A percentile compares a stretch with the other conserved stretches of the same genome.
Evolutionary conservation across 1,140 invertebrate species (phyloP).

Genomic region (Ectropis grisescens): DNA sequence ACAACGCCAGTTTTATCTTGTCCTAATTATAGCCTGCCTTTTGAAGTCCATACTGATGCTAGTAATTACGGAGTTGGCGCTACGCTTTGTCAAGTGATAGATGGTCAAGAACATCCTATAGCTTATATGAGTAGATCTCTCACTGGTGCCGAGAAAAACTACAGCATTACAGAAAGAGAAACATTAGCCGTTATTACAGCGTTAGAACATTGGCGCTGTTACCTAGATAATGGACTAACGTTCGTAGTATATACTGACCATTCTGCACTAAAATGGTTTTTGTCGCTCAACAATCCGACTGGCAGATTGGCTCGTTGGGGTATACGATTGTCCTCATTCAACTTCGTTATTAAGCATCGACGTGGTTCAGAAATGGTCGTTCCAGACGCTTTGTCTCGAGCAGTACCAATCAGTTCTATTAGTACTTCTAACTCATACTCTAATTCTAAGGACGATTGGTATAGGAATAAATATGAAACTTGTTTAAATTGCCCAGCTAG

Average conservation of each 20-base stretch:
- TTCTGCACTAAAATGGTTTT: slow-evolving; percentile 23
- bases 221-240: slow-evolving; percentile 16
- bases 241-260: slow-evolving; percentile 23
- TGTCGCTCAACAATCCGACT: slow-evolving; percentile 32
- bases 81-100: slow-evolving; percentile 10
- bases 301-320: slow-evolving; percentile 28
- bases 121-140: slow-evolving; percentile 21
- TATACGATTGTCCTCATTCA: slow-evolving; percentile 21
- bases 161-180: slow-evolving; percentile 21
- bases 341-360: slow-evolving; percentile 30
- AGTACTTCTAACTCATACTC: background rate
- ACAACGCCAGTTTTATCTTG: slow-evolving; percentile 14
- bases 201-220: slow-evolving; percentile 20
- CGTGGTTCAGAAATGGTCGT: slow-evolving; percentile 27
- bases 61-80: slow-evolving; percentile 17
- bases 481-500: background rate
- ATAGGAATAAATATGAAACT: background rate
- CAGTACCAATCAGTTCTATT: slow-evolving; percentile 6
- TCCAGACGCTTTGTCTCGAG: slow-evolving; percentile 22
- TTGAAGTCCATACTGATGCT: slow-evolving; percentile 22
- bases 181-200: slow-evolving; percentile 14
- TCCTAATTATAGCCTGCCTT: slow-evolving; percentile 12
- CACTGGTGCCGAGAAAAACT: slow-evolving; percentile 12
- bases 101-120: slow-evolving; percentile 18
- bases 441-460: background rate